Evolutionary conservation across 2,888 invertebrate genomes (phyloP), one percentile per base, ranked within the genome.

Genomic region (Leptogaster cylindrica): DNA sequence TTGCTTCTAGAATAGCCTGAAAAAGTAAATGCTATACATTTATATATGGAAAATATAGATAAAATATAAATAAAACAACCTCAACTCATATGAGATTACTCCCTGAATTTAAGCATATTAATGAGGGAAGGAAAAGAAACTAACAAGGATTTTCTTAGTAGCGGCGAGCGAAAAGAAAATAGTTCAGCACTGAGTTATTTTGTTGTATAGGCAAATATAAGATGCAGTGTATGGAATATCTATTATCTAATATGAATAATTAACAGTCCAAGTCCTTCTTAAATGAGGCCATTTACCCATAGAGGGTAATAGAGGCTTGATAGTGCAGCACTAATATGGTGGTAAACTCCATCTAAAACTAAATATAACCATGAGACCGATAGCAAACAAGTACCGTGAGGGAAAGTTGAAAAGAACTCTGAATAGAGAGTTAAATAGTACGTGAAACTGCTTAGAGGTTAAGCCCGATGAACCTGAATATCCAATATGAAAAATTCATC

Each of bases 331-430:
- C 82, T 78, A 86, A 86, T 82, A 75, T 80, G 84, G 84, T 83
- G 86, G 86, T 86, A 85, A 85, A 84, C 79, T 82, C 81, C 82
- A 81, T 82, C 82, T 81, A 82, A 82, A 79, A 80, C 82, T 82
- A 86, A 87, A 87, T 87, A 86, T 82, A 73, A 80, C 81, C 83
- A 82, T 82, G 84, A 86, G 84, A 84, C 85, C 85, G 85, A 87
- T 86, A 86, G 86, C 83, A 82, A 83, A 82, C 82, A 86, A 86
- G 85, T 85, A 85, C 85, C 85, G 85, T 84, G 86, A 87, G 84
- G 86, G 86, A 88, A 87, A 88, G 86, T 82, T 87, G 85, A 84
- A 86, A 86, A 87, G 79, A 82, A 81, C 71, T 72, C 69, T 71
- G 71, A 72, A 70, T 68, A 72, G 69, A 71, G 70, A 82, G 82